Base-by-base conservation (phyloP, 2,113 vertebrate species). In the Oncorhynchus clarkii region DNA sequence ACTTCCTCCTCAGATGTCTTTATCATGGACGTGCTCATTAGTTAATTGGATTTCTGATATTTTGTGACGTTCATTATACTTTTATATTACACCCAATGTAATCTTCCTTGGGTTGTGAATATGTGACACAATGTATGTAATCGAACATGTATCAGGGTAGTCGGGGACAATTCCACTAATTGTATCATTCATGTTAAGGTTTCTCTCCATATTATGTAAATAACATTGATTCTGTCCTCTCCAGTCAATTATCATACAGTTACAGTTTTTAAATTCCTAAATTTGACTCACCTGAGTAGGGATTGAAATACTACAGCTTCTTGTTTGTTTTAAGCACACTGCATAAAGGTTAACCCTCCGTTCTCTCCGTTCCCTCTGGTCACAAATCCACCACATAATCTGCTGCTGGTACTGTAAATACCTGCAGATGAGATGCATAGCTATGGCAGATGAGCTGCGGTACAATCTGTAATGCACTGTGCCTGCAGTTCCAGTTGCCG, bases 1-100 rank as follows among this genome's bases (percentile, higher is more conserved):
- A 59, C 75, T 84, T 85, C 73, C 48, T 83, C 77, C 81, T 70
- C 67, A 68, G 71, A 85, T 60, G 59, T 75, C 75, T 78, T 80
- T 67, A 80, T 83, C 59, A 1, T 73, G 69, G 62, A 14, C 71
- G 78, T 88, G 79, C 75, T 82, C 74, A 88, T 89, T 85, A 87
- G 65, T 48, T 89, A 88, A 91, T 89, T 90, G 86, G 88, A 91
- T 90, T 90, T 86, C 88, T 85, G 87, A 79, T 82, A 80, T 82
- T 78, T n/a, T n/a, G n/a, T 54, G 16, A 18, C 1, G 5, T 54
- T 54, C 51, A 4, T 54, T 54, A 16, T 54, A 16, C 12, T 54
- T 16, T 54, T 54, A 54, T 54, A 54, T 54, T 54, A 54, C 51
- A 16, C 13, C 51, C 14, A 54, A 54, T 54, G 51, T 18, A 14